Evolutionary conservation across 2,113 vertebrate species (phyloP).

Genomic region (Scortum barcoo): DNA sequence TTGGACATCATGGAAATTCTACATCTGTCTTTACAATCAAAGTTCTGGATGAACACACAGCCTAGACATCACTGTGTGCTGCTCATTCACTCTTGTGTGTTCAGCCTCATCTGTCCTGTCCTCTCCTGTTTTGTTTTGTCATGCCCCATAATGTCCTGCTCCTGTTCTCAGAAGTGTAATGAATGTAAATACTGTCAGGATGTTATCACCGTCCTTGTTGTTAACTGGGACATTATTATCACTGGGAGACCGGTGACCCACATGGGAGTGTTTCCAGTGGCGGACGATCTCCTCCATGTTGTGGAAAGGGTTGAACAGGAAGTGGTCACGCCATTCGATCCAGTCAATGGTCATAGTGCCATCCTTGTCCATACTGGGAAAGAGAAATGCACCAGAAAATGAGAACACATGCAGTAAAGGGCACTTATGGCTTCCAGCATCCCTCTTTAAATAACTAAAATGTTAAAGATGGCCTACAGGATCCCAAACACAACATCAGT

Average conservation of each 20-base stretch:
- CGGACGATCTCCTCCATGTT: conserved; percentile 92
- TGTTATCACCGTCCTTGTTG: not conserved
- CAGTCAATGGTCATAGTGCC: conserved; percentile 94
- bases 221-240: not conserved
- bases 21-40: not conserved
- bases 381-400: not conserved
- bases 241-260: conserved; percentile 77
- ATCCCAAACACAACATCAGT: too few species aligned
- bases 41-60: not conserved
- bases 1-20: too few species aligned
- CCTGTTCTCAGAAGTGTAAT: not conserved
- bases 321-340: conserved; percentile 94
- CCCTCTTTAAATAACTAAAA: not conserved
- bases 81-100: not conserved
- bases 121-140: not conserved
- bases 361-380: conserved; percentile 90
- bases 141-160: too few species aligned
- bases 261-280: conserved; percentile 94
- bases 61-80: not conserved
- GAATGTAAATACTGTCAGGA: not conserved
- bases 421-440: not conserved
- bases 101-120: not conserved
- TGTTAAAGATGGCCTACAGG: too few species aligned
- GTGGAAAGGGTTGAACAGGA: conserved; percentile 91
- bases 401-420: not conserved